Evolutionary conservation across 1,140 invertebrate genomes (phyloP).

Genomic region (Aphis craccivora): DNA sequence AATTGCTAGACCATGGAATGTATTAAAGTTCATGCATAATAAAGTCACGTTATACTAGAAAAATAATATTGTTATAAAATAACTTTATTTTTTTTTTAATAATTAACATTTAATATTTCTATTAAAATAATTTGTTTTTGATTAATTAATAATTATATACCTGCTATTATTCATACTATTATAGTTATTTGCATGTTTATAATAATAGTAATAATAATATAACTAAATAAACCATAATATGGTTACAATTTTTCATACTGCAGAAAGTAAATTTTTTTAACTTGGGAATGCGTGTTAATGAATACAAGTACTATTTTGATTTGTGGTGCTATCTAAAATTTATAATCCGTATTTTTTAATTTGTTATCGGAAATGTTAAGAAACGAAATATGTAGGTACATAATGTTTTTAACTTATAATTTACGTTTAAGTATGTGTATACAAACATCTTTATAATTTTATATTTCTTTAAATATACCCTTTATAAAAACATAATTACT

Average conservation of each 20-base stretch:
- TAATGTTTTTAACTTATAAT: not conserved
- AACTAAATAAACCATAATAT: not conserved
- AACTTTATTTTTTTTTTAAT: not conserved
- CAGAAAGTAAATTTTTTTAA: not conserved
- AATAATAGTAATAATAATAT: not conserved
- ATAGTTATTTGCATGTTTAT: not conserved
- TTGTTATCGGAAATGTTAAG: not conserved
- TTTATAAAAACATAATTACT: not conserved
- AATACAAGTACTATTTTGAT: no score
- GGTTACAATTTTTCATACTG: not conserved
- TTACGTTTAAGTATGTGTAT: not conserved
- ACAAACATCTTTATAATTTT: not conserved
- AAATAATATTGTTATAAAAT: constrained; percentile 12
- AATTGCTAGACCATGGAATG: not conserved
- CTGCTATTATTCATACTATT: not conserved
- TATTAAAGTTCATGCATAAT: not conserved
- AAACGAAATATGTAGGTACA: not conserved
- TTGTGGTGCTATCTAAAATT: not conserved
- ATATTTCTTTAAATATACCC: not conserved
- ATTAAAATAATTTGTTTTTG: not conserved
- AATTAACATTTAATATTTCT: not conserved
- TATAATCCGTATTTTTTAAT: no score
- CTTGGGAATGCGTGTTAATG: not conserved
- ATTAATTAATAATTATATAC: not conserved
- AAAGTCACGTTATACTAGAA: not conserved